These are phyloP conservation scores for Callyntrura guangdongensis DNA, from an alignment of 2,888 invertebrate species.

Conservation along the genomic window DNA sequence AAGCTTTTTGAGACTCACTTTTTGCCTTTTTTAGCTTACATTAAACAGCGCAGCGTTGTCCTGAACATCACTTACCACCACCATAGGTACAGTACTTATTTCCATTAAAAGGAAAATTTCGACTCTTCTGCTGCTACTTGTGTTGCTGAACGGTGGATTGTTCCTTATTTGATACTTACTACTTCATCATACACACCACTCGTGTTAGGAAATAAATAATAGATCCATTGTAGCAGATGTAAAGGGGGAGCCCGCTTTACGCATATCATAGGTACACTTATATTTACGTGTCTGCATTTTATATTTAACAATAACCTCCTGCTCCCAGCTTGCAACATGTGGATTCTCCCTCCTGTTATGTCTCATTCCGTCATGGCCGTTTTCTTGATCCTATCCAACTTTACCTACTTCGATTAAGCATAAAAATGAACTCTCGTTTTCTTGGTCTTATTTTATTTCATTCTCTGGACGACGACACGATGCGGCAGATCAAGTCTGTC, in stretches of 20 bases:
- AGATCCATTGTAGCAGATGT: background rate
- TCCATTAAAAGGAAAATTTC: constrained; percentile 33
- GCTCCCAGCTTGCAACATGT: constrained; percentile 33
- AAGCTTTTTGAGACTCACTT: constrained; percentile 34
- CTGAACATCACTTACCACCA: background rate
- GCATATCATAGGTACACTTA: background rate
- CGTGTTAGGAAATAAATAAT: background rate
- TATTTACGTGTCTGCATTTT: too few relatives aligned
- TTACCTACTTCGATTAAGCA: background rate
- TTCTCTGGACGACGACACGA: background rate
- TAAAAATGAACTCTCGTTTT: constrained; percentile 33
- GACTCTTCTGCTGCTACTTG: constrained; percentile 25
- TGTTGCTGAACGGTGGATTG: background rate
- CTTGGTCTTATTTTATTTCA: background rate
- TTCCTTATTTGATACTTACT: background rate
- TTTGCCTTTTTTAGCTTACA: background rate
- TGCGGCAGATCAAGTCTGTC: background rate
- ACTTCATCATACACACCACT: background rate
- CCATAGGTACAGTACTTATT: background rate
- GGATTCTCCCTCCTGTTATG: constrained; percentile 37
- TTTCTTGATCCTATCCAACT: background rate
- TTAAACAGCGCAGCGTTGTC: too few relatives aligned
- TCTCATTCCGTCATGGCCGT: constrained; percentile 9
- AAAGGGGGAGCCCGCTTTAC: background rate
- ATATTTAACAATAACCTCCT: background rate